A percentile compares a stretch with the other conserved stretches of the same genome.
These are phyloP conservation scores for Amphipyra berbera DNA, from an alignment of 2,888 invertebrate species.

Conservation along the genomic window DNA sequence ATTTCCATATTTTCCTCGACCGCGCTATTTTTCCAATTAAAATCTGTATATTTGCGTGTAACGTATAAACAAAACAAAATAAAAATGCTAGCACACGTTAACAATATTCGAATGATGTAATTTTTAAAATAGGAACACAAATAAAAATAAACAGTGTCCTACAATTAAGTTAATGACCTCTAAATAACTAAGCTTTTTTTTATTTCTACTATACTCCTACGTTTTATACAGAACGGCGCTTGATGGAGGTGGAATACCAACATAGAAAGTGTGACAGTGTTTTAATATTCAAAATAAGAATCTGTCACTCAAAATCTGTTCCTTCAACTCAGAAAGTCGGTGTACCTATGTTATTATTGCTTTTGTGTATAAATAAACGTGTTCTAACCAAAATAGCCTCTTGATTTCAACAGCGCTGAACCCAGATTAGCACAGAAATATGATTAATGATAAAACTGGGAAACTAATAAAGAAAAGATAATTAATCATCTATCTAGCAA, in stretches of 20 bases:
- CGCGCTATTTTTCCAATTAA: background rate
- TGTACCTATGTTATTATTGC: too few species aligned
- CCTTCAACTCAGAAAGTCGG: too few species aligned
- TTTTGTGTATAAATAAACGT: too few species aligned
- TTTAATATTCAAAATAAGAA: too few species aligned
- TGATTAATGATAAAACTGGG: slow-evolving; percentile 54
- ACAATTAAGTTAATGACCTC: too few species aligned
- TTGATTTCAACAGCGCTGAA: too few species aligned
- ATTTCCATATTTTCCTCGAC: background rate
- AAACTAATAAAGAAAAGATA: slow-evolving; percentile 45
- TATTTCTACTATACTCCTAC: background rate
- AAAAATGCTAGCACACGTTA: background rate
- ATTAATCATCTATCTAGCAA: slow-evolving; percentile 47
- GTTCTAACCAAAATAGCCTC: too few species aligned
- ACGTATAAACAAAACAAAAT: too few species aligned
- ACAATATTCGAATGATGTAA: background rate
- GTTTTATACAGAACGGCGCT: slow-evolving; percentile 3
- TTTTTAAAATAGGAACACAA: background rate
- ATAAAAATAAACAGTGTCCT: too few species aligned
- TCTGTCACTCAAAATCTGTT: too few species aligned
- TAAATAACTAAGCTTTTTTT: background rate
- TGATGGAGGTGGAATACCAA: too few species aligned
- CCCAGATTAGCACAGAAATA: slow-evolving; percentile 41
- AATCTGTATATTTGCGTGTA: background rate
- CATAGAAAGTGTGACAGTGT: too few species aligned